Base-by-base conservation (phyloP, 2,888 invertebrate genomes). In the Dasypogon diadema region DNA sequence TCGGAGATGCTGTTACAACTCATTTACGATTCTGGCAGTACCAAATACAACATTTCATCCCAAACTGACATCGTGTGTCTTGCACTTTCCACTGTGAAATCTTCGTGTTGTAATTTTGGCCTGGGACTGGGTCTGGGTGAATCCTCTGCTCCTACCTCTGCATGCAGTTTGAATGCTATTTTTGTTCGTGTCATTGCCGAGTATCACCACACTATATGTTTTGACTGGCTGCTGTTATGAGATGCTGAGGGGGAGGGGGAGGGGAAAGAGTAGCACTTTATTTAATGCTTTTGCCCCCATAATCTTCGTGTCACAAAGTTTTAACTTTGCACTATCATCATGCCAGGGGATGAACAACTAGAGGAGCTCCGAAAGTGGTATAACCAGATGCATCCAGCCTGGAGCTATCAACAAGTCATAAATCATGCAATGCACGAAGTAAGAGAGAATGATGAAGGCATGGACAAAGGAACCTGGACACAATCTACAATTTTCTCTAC, bases 341-440 rank as follows among this genome's bases (percentile, higher is more conserved):
- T 46, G 24, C 24, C 54, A 6, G 14, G 46, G 18, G 24, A 34
- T 18, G 18, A 21, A 16, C 58, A 30, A 60, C 37, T 37, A 12
- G 21, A n/a, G 63, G n/a, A 2, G 10, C 46, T 8, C 68, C 8
- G 10, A n/a, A 60, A 51, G 30, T n/a, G 26, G 18, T 42, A 70
- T 54, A 70, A 22, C 22, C 56, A 73, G 56, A 73, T 73, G 73
- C 42, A 55, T 55, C 56, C 54, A 42, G 42, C 56, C 56, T 14
- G 70, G 18, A 56, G 56, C 55, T 56, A 73, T 73, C 73, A 73
- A 73, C 73, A 73, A 73, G 22, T 73, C 73, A 37, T 73, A 73
- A 56, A 73, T 73, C 73, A 73, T 54, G 54, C 34, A 70, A 34
- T 54, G 37, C 54, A 70, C 21, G 22, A 12, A 54, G 37, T 10